These are phyloP conservation scores for Melanotaenia boesemani DNA, from an alignment of 2,797 vertebrate genomes.

Conservation along the genomic window DNA sequence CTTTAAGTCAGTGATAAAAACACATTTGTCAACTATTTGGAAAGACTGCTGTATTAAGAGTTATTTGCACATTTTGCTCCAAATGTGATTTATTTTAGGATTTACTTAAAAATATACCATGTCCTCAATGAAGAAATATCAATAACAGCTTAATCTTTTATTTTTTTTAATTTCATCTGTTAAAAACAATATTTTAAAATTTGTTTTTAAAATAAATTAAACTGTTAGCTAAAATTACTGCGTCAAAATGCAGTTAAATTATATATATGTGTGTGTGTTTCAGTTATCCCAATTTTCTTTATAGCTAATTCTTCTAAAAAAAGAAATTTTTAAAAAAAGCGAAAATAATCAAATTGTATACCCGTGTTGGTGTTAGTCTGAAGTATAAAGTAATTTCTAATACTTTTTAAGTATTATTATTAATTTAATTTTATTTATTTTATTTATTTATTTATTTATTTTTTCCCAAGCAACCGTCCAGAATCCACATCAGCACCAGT, in stretches of 20 bases:
- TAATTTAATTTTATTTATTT: no score
- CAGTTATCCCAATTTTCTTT: neutral
- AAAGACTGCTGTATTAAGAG: neutral
- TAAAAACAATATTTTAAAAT: neutral
- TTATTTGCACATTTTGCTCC: conserved; percentile 10
- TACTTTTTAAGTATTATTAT: neutral
- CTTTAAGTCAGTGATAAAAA: conserved; percentile 54
- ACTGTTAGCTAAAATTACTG: neutral
- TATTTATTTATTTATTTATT: no score
- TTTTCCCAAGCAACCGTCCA: neutral
- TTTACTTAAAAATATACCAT: neutral
- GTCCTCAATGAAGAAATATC: neutral
- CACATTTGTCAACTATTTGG: conserved; percentile 13
- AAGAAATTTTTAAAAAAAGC: no score
- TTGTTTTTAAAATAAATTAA: neutral
- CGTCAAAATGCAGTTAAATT: neutral
- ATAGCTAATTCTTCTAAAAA: no score
- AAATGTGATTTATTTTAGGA: neutral
- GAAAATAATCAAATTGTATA: no score
- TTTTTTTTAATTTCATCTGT: neutral
- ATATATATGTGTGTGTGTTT: no score
- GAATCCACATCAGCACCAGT: neutral
- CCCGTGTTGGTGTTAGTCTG: neutral
- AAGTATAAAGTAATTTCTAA: neutral
- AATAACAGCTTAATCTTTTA: neutral